These are phyloP conservation scores for Platerodrilus igneus DNA, from an alignment of 2,888 invertebrate species.

Conservation along the genomic window DNA sequence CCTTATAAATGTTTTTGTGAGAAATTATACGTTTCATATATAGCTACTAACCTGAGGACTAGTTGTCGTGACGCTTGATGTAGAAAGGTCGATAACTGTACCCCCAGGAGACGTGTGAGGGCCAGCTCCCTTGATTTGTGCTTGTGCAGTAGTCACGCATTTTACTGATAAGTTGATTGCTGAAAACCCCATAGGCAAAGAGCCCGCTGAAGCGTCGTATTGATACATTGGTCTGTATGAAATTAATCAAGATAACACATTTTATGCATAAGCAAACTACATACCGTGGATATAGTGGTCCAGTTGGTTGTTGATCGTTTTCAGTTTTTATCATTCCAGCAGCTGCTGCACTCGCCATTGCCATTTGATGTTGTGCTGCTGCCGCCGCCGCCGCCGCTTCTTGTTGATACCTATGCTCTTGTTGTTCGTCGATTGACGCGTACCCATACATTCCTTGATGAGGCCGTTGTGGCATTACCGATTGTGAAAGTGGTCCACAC, in stretches of 20 bases:
- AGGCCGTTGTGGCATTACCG: conserved; percentile 48
- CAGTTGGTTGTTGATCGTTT: conserved; percentile 61
- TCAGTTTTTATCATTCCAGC: conserved; percentile 65
- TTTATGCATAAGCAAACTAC: conserved; percentile 9
- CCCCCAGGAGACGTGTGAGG: conserved; percentile 71
- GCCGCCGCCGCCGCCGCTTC: conserved; percentile 47
- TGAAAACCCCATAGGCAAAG: conserved; percentile 70
- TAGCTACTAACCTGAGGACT: conserved; percentile 68
- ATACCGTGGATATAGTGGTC: conserved; percentile 71
- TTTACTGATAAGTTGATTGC: conserved; percentile 83
- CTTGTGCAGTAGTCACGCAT: conserved; percentile 70
- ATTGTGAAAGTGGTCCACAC: conserved; percentile 48
- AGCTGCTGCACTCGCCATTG: conserved; percentile 52
- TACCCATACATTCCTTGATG: conserved; percentile 59
- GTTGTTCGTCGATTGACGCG: conserved; percentile 56
- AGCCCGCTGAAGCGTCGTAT: conserved; percentile 68
- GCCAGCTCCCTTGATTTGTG: conserved; percentile 56
- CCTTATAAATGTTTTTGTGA: conserved; percentile 16
- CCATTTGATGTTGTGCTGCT: conserved; percentile 51
- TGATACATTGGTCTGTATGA: conserved; percentile 72
- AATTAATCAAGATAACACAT: conserved; percentile 9
- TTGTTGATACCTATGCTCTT: conserved; percentile 59
- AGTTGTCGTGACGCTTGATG: conserved; percentile 76
- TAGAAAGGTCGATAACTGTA: conserved; percentile 81
- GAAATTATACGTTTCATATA: conserved; percentile 8